Evolutionary conservation across 35 echinoderm and acorn worm species (phyloP).

Genomic region (Holothuria glaberrima): DNA sequence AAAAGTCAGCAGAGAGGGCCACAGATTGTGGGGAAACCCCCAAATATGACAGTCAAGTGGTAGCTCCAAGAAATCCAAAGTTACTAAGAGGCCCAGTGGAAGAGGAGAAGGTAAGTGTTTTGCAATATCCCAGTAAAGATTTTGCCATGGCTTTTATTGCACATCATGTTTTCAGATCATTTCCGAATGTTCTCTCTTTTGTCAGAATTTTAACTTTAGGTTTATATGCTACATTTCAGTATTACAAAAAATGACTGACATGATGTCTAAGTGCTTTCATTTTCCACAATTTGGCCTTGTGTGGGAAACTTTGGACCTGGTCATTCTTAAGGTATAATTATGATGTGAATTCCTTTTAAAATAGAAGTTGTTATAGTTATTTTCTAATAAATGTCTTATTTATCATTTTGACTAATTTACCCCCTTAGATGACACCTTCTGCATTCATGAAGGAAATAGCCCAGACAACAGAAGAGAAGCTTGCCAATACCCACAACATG

Average conservation of each 20-base stretch:
- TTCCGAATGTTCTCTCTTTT: too few species aligned
- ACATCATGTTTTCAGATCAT: too few species aligned
- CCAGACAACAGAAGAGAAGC: conserved; percentile 89
- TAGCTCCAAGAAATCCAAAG: conserved; percentile 96
- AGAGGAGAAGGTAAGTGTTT: conserved; percentile 77
- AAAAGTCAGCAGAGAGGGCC: conserved; percentile 87
- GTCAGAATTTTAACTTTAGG: too few species aligned
- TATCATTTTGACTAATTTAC: too few species aligned
- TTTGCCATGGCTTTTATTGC: too few species aligned
- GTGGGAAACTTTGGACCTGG: too few species aligned
- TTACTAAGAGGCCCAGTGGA: conserved; percentile 73
- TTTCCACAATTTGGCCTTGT: too few species aligned
- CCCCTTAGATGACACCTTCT: conserved; percentile 80
- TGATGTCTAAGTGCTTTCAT: too few species aligned
- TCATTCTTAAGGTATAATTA: too few species aligned
- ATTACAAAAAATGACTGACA: background rate
- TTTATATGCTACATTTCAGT: too few species aligned
- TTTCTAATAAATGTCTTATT: background rate
- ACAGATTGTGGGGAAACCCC: conserved; percentile 98
- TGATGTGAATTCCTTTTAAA: too few species aligned
- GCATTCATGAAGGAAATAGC: conserved; percentile 91
- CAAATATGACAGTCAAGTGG: conserved; percentile 89
- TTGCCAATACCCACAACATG: conserved; percentile 94
- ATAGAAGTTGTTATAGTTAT: too few species aligned
- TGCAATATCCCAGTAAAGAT: background rate